Conservation (phyloP, 2,888 invertebrate species). For the Bursaphelenchus okinawaensis region DNA sequence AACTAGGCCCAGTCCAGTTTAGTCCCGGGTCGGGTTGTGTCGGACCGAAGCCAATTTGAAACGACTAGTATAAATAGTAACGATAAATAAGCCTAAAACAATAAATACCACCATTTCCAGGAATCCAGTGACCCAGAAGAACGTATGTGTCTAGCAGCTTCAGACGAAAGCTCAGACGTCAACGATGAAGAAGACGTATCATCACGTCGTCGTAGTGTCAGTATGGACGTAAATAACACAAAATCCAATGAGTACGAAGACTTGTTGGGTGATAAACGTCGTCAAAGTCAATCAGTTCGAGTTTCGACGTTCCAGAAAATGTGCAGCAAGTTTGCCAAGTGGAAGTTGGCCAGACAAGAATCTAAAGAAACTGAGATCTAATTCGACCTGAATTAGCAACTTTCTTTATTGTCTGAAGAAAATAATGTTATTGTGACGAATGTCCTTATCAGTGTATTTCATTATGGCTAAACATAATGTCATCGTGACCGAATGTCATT, state of each 20-base stretch:
- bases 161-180: conserved; percentile 2
- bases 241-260: conserved; percentile 4
- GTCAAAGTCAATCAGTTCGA: neutral
- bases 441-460: too few species aligned
- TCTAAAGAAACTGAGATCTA: neutral
- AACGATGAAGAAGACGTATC: neutral
- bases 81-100: too few species aligned
- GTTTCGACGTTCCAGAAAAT: conserved; percentile 9
- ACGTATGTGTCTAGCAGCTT: neutral
- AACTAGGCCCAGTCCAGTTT: neutral
- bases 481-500: too few species aligned
- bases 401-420: neutral
- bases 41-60: neutral
- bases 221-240: neutral
- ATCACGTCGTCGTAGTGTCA: neutral
- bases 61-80: too few species aligned
- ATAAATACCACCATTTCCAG: neutral
- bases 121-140: conserved; percentile 1
- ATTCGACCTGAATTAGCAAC: neutral
- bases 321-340: conserved; percentile 6
- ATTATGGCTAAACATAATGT: too few species aligned
- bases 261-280: neutral
- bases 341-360: neutral
- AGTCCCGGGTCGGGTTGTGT: too few species aligned
- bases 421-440: too few species aligned